A percentile compares a stretch with the other conserved stretches of the same genome.
Conservation (phyloP, 1,140 invertebrate species). For the Papilio glaucus region DNA sequence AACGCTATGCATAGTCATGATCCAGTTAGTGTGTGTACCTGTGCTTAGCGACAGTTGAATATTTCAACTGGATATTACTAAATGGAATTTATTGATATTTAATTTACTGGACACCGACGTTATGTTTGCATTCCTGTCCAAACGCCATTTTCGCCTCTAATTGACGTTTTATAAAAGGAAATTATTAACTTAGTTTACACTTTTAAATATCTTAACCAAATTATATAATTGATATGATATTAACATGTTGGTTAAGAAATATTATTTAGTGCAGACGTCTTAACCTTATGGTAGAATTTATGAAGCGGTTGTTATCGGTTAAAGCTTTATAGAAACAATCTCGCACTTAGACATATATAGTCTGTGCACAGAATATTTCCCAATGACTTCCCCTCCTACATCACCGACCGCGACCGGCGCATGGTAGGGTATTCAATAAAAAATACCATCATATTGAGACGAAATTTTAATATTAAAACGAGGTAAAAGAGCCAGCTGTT, state of each 20-base stretch:
- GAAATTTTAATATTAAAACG: too few species aligned
- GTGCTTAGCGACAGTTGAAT: slow-evolving; percentile 18
- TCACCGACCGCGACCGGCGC: too few species aligned
- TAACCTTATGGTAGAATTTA: too few species aligned
- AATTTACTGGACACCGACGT: slow-evolving; percentile 27
- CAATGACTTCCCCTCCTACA: too few species aligned
- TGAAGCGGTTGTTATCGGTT: too few species aligned
- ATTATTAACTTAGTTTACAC: not conserved
- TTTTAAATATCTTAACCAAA: not conserved
- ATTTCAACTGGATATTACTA: slow-evolving; percentile 35
- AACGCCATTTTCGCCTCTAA: slow-evolving; percentile 25
- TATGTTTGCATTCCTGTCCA: slow-evolving; percentile 21
- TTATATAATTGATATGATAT: not conserved
- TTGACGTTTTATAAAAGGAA: slow-evolving; percentile 36
- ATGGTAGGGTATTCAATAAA: too few species aligned
- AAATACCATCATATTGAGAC: too few species aligned
- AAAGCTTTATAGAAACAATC: too few species aligned
- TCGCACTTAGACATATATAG: too few species aligned
- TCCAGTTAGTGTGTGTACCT: not conserved
- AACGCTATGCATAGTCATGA: slow-evolving; percentile 44
- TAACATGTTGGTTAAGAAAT: not conserved
- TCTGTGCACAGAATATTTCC: too few species aligned
- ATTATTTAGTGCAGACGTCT: not conserved
- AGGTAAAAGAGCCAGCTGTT: too few species aligned
- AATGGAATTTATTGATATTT: slow-evolving; percentile 34